Evolutionary conservation across 2,888 invertebrate genomes (phyloP).

Genomic region (Nephrotoma flavescens): DNA sequence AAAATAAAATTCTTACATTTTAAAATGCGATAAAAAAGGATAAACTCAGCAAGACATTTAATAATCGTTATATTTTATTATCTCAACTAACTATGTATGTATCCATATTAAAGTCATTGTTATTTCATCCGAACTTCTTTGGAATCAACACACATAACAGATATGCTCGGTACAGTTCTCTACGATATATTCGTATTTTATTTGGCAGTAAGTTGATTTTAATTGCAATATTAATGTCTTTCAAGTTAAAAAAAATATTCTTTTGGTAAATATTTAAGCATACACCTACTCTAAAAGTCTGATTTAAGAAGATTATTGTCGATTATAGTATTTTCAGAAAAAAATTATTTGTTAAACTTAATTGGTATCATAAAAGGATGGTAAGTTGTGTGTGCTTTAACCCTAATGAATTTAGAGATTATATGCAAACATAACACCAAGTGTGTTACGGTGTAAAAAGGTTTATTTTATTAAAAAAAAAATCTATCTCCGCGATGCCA

Average conservation of each 20-base stretch:
- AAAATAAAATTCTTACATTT: not conserved
- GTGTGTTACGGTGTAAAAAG: no score
- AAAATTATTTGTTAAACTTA: no score
- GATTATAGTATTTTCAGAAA: no score
- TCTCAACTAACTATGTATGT: not conserved
- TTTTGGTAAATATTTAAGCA: no score
- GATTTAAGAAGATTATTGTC: no score
- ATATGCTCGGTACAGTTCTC: not conserved
- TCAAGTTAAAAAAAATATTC: not conserved
- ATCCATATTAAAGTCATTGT: not conserved
- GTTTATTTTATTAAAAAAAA: no score
- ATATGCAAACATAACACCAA: no score
- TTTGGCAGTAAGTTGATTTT: not conserved
- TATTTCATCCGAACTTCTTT: not conserved
- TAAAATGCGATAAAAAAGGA: not conserved
- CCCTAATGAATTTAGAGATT: no score
- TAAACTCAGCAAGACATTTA: not conserved
- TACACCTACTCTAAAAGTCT: no score
- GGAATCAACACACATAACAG: not conserved
- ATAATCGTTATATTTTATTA: not conserved
- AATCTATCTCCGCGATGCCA: no score
- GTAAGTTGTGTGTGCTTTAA: no score
- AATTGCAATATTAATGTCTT: not conserved
- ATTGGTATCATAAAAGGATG: no score
- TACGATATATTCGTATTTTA: not conserved